phyloP scores from a whole-genome alignment of 2,113 vertebrate species.

The Hypanus sabinus region DNA sequence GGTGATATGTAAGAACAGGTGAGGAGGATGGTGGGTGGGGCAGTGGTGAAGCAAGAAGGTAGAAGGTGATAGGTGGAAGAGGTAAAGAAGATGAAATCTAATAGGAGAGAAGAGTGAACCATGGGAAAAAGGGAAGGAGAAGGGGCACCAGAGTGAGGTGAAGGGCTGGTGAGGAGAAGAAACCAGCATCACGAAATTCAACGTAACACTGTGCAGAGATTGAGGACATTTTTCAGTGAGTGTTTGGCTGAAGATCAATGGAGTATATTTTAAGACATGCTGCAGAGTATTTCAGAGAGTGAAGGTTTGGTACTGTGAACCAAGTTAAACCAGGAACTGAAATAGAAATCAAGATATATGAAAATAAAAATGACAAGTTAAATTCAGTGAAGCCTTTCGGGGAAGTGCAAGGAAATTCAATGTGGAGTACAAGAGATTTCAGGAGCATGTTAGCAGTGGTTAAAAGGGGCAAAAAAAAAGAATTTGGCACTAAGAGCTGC shows the following conservation, averaged over 20 bases:
- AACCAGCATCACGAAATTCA: neutral
- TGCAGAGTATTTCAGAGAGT: neutral
- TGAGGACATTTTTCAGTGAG: neutral
- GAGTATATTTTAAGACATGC: neutral
- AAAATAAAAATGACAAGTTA: neutral
- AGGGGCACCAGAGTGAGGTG: no score
- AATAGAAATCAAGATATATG: neutral
- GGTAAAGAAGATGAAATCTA: no score
- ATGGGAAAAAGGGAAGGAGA: no score
- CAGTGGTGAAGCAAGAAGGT: no score
- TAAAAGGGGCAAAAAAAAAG: neutral
- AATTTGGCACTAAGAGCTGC: neutral
- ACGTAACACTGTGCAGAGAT: neutral
- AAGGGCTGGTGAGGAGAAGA: no score
- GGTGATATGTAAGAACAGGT: no score
- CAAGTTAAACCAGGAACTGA: neutral
- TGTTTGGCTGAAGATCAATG: neutral
- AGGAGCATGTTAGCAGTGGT: neutral
- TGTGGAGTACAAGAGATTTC: no score
- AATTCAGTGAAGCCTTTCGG: neutral
- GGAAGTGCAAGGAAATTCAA: no score
- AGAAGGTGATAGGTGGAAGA: no score
- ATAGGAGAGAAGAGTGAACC: no score
- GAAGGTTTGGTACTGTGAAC: neutral
- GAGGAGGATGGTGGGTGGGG: no score